Base-by-base conservation (phyloP, 2,888 invertebrate genomes). In the Leptinotarsa juncta region DNA sequence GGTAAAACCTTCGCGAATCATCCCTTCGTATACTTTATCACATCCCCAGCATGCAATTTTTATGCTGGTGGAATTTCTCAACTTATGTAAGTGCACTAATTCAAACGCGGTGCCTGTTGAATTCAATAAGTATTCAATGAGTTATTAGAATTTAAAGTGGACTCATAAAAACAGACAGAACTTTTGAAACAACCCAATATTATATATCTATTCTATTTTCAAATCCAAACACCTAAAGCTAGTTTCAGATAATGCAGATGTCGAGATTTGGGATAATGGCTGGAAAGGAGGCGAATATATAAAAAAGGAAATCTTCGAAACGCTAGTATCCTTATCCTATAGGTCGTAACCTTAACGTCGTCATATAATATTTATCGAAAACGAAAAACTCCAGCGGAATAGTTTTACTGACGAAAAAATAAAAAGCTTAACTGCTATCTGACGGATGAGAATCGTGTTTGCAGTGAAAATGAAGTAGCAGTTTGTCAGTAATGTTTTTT, bases 321-420 rank as follows among this genome's bases (percentile, higher is more conserved):
- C 57, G 4, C 15, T 4, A 14, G 20, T 15, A 23, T 57, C 23
- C 23, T 23, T 23, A 57, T 57, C 23, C 57, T 3, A 20, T 15
- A 23, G 57, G 57, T 57, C 57, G 57, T 57, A 57, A 57, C 23
- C 23, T 57, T 57, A 15, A 57, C 23, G 20, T 57, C 57, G 14
- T 26, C 23, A 15, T 57, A 57, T 57, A 57, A 12, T 57, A 57
- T 20, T 18, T 57, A 57, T 57, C n/a, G 1, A 14, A 20, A 57
- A 57, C 57, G 20, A 57, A 20, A 57, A 57, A 14, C 51, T 57
- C 14, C 18, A 3, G 20, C 20, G 20, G 57, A 57, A 57, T 18
- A 57, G 57, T 57, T 57, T 12, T 20, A 57, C 20, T 4, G 57
- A 26, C 57, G 10, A 3, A 23, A 15, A 23, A 57, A 57, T 20